Percentiles rank a stretch among this genome's conserved stretches.
Evolutionary conservation across 2,797 vertebrate genomes (phyloP).

Genomic region (Chrosomus eos): DNA sequence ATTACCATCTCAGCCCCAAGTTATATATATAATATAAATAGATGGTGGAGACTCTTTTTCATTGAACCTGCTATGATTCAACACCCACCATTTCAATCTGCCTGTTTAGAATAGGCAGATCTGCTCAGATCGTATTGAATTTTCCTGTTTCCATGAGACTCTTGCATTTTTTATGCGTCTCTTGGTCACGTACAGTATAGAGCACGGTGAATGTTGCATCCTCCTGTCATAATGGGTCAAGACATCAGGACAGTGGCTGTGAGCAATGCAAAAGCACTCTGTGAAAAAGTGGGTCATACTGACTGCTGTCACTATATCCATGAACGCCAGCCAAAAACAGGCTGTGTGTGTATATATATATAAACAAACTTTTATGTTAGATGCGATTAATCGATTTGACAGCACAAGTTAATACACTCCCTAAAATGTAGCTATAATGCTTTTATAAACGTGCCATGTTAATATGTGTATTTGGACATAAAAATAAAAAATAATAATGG

Average conservation of each 20-base stretch:
- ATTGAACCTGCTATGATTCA: constrained; percentile 44
- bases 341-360: too few species aligned
- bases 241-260: constrained; percentile 48
- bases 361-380: too few species aligned
- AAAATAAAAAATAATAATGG: neutral
- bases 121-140: constrained; percentile 28
- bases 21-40: constrained; percentile 30
- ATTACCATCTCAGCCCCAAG: constrained; percentile 24
- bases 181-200: neutral
- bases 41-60: constrained; percentile 9
- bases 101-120: constrained; percentile 16
- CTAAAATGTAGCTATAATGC: neutral
- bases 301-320: constrained; percentile 33
- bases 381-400: too few species aligned
- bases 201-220: constrained; percentile 4
- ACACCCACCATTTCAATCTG: constrained; percentile 26
- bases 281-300: constrained; percentile 51
- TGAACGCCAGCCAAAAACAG: constrained; percentile 20
- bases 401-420: neutral
- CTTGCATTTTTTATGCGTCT: constrained; percentile 3
- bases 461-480: neutral
- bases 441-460: neutral
- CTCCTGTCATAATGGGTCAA: constrained; percentile 33
- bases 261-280: constrained; percentile 27
- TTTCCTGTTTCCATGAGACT: neutral